Evolutionary conservation across 2,113 vertebrate species (phyloP).

Genomic region (Thoracochromis brauschi): DNA sequence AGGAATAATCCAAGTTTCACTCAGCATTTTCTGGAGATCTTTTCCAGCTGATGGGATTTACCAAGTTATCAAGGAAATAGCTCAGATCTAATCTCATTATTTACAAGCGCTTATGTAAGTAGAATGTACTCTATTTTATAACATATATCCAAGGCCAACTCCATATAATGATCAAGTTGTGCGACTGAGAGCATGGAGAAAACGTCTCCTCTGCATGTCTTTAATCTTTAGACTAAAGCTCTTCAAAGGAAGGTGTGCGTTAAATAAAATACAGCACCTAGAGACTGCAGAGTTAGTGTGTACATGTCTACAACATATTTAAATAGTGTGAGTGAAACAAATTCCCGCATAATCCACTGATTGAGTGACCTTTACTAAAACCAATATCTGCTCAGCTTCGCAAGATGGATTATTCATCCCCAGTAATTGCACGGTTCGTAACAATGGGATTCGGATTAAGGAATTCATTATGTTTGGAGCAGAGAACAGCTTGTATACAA

Average conservation of each 20-base stretch:
- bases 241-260: neutral
- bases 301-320: neutral
- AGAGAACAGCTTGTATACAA: conserved; percentile 73
- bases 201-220: rapidly evolving
- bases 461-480: conserved; percentile 69
- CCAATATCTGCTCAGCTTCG: conserved; percentile 60
- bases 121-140: neutral
- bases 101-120: neutral
- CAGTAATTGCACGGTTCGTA: conserved; percentile 76
- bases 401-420: conserved; percentile 70
- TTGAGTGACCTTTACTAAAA: conserved; percentile 43
- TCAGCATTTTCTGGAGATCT: neutral
- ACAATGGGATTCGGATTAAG: conserved; percentile 77
- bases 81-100: neutral
- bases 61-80: neutral
- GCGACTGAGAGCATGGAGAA: rapidly evolving
- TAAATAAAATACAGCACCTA: neutral
- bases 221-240: neutral
- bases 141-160: neutral
- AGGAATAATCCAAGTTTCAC: neutral
- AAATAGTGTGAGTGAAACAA: neutral
- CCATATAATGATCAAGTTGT: neutral
- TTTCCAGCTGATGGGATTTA: neutral
- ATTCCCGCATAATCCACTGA: conserved; percentile 40
- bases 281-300: neutral